Evolutionary conservation across 2,113 vertebrate genomes (phyloP).

Genomic region (Ptilorrhoa leucosticta): DNA sequence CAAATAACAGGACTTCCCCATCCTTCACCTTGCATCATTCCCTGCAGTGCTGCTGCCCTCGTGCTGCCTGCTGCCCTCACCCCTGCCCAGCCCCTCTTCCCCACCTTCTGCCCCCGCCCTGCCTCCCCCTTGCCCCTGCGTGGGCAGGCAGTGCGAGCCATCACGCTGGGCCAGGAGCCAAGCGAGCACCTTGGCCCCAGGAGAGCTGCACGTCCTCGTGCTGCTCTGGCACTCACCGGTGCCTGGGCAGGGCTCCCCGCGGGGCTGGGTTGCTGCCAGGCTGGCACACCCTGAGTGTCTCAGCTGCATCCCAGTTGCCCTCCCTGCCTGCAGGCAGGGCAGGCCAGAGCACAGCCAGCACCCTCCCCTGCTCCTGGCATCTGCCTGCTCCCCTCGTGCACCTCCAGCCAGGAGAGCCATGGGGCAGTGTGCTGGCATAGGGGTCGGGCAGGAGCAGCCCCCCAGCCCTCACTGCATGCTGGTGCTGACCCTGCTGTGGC

Average conservation of each 20-base stretch:
- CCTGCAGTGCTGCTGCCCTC: not conserved
- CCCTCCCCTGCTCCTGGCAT: not conserved
- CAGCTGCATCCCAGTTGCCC: not conserved
- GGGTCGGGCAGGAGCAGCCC: no score
- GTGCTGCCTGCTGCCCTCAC: not conserved
- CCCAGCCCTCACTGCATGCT: fast-evolving
- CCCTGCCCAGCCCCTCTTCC: not conserved
- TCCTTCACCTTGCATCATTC: not conserved
- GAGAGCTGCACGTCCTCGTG: not conserved
- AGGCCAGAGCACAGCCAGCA: not conserved
- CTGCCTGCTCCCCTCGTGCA: not conserved
- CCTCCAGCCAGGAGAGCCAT: not conserved
- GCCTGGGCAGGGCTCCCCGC: not conserved
- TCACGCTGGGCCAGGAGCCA: fast-evolving
- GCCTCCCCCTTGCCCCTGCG: not conserved
- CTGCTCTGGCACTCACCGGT: not conserved
- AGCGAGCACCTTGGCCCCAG: fast-evolving
- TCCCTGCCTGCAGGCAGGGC: not conserved
- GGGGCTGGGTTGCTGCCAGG: not conserved
- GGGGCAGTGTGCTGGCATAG: fast-evolving
- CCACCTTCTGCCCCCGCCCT: not conserved
- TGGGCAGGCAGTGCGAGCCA: not conserved
- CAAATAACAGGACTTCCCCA: not conserved
- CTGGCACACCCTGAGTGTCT: not conserved
- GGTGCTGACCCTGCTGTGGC: not conserved